Evolutionary conservation across 1,140 invertebrate species (phyloP).

Genomic region (Diorhabda elongata): DNA sequence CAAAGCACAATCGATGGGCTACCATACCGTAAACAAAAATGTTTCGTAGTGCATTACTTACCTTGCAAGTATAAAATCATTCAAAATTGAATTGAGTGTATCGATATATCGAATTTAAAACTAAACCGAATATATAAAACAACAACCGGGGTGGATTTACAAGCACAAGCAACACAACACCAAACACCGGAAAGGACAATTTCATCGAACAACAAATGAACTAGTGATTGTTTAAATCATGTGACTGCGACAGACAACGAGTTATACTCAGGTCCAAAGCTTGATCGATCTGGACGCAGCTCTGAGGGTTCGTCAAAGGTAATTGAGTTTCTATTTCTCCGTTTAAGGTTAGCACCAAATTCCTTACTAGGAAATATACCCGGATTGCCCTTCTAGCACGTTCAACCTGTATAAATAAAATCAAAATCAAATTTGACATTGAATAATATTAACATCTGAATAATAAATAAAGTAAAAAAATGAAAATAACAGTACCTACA

Average conservation of each 20-base stretch:
- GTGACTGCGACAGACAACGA: constrained; percentile 47
- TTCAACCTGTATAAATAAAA: constrained; percentile 67
- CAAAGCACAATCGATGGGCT: too few relatives aligned
- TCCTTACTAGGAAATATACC: constrained; percentile 89
- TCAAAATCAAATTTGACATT: neutral
- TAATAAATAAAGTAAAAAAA: neutral
- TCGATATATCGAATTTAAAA: too few relatives aligned
- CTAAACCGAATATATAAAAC: too few relatives aligned
- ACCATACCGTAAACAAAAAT: too few relatives aligned
- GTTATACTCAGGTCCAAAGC: constrained; percentile 87
- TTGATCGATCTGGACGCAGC: constrained; percentile 87
- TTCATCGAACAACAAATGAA: constrained; percentile 8
- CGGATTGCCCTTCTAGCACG: constrained; percentile 87
- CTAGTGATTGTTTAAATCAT: constrained; percentile 42
- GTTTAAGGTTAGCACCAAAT: constrained; percentile 75
- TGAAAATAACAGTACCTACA: neutral
- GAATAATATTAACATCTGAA: neutral
- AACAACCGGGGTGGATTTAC: too few relatives aligned
- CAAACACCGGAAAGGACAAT: neutral
- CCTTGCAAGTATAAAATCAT: too few relatives aligned
- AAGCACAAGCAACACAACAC: constrained; percentile 11
- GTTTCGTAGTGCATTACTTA: too few relatives aligned
- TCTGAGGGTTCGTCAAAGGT: constrained; percentile 85
- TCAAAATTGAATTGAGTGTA: too few relatives aligned
- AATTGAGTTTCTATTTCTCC: constrained; percentile 82